Conservation (phyloP, 2,888 invertebrate species). For the Idaea aversata region DNA sequence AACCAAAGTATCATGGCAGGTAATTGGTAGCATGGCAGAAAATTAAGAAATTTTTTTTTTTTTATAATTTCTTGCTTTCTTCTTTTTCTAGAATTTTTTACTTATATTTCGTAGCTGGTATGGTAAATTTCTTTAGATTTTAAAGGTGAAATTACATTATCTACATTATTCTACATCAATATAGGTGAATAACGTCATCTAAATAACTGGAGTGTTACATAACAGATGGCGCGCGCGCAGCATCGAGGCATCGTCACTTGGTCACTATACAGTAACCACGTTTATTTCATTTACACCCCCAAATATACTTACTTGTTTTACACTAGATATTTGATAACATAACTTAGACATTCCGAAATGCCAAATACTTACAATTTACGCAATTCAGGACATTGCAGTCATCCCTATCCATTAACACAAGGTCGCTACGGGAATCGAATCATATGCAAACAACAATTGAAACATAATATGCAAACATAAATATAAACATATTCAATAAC, state of each 20-base stretch:
- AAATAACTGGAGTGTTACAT: constrained; percentile 9
- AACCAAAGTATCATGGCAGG: no score
- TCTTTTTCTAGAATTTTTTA: not conserved
- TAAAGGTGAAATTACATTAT: not conserved
- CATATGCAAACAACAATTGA: no score
- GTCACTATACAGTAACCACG: constrained; percentile 27
- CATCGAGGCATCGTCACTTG: constrained; percentile 24
- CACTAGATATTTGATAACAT: constrained; percentile 5
- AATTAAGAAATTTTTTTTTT: not conserved
- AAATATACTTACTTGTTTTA: constrained; percentile 14
- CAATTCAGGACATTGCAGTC: constrained; percentile 1
- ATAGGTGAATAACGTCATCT: constrained; percentile 19
- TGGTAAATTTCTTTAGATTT: no score
- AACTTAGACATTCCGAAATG: not conserved
- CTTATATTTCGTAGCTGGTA: not conserved
- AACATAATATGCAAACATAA: no score
- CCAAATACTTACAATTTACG: not conserved
- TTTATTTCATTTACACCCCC: constrained; percentile 14
- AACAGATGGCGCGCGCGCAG: constrained; percentile 27
- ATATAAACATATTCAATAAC: no score
- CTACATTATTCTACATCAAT: constrained; percentile 20
- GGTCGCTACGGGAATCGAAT: not conserved
- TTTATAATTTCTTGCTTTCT: not conserved
- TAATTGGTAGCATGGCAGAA: no score
- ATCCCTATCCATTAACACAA: not conserved